Conservation (phyloP, 2,113 vertebrate genomes). For the Melanotaenia duboulayi region DNA sequence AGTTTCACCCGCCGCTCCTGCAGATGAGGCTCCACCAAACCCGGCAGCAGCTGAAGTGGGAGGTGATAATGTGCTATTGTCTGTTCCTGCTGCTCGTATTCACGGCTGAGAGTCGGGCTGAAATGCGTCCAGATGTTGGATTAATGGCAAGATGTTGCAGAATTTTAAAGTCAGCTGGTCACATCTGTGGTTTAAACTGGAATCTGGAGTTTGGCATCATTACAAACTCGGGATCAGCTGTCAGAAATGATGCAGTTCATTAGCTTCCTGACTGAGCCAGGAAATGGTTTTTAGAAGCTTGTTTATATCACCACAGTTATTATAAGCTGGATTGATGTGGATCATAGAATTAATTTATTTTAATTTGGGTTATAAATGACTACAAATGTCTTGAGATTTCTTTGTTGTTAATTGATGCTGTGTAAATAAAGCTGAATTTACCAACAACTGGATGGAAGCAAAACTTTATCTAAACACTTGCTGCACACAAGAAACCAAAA, state of each 20-base stretch:
- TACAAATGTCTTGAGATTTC: too few relatives aligned
- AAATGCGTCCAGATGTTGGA: constrained; percentile 6
- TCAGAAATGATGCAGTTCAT: neutral
- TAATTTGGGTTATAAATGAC: too few relatives aligned
- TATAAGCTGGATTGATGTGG: too few relatives aligned
- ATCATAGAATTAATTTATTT: too few relatives aligned
- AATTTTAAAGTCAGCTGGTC: neutral
- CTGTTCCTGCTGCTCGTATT: constrained; percentile 22
- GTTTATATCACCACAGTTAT: too few relatives aligned
- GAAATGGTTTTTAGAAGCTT: too few relatives aligned
- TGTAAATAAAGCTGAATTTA: neutral
- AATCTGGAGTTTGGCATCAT: neutral
- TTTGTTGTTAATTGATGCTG: too few relatives aligned
- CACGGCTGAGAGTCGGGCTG: neutral
- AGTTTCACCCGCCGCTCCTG: constrained; percentile 33
- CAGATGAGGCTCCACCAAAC: constrained; percentile 8
- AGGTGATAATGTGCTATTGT: constrained; percentile 68
- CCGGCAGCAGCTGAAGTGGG: constrained; percentile 35
- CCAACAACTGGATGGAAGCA: neutral
- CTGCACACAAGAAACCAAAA: constrained; percentile 4
- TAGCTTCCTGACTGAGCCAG: too few relatives aligned
- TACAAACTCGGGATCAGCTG: neutral
- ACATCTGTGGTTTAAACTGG: neutral
- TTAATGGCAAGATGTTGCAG: neutral
- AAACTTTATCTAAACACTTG: neutral